A percentile compares a stretch with the other conserved stretches of the same genome.
These are phyloP conservation scores for Amitus sp. DNA, from an alignment of 2,888 invertebrate genomes.

Conservation along the genomic window DNA sequence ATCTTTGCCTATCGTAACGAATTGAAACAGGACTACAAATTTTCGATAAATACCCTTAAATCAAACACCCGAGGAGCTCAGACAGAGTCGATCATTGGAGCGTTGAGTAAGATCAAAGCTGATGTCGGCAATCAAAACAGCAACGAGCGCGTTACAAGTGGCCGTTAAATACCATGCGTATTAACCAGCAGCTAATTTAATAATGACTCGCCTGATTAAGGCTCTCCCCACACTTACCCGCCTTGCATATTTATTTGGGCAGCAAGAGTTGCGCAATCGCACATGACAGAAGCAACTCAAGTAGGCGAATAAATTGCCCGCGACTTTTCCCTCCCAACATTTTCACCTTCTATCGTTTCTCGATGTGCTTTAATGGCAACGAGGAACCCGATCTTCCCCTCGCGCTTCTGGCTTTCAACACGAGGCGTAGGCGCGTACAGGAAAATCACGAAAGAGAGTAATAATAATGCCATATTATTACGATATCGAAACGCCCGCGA, in stretches of 20 bases:
- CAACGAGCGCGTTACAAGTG: constrained; percentile 37
- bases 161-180: constrained; percentile 39
- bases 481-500: no score
- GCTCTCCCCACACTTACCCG: no score
- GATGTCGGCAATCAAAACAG: constrained; percentile 36
- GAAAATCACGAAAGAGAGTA: constrained; percentile 27
- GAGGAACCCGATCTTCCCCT: constrained; percentile 6
- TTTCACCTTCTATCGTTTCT: constrained; percentile 4
- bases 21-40: constrained; percentile 2
- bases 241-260: constrained; percentile 3
- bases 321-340: constrained; percentile 1
- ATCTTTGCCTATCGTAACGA: constrained; percentile 1
- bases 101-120: constrained; percentile 41
- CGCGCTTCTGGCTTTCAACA: no score
- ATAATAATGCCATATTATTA: constrained; percentile 44
- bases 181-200: constrained; percentile 37
- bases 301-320: constrained; percentile 1
- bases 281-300: not conserved
- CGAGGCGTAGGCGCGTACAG: no score
- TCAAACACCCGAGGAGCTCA: not conserved
- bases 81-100: constrained; percentile 12
- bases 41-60: constrained; percentile 3
- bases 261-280: constrained; percentile 3
- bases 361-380: constrained; percentile 9
- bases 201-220: constrained; percentile 17